Evolutionary conservation across 2,797 vertebrate genomes (phyloP).

Genomic region (Premnoplex brunnescens): DNA sequence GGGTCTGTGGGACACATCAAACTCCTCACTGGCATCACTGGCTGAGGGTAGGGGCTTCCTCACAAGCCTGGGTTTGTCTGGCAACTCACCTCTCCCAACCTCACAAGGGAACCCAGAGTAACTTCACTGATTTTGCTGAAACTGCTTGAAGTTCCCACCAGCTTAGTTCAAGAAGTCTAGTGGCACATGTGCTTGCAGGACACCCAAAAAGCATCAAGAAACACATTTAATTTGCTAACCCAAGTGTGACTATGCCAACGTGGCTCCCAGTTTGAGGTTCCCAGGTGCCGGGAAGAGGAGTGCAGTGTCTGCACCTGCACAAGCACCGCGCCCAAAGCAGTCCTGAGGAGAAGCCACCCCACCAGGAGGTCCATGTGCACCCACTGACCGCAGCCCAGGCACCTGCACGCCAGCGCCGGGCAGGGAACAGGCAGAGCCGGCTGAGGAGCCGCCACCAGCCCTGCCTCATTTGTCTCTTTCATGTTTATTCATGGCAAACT

Average conservation of each 20-base stretch:
- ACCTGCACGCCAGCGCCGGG: background rate
- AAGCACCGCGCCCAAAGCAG: fast-evolving
- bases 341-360: background rate
- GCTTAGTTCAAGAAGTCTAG: background rate
- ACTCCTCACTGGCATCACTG: background rate
- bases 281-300: background rate
- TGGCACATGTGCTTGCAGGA: fast-evolving
- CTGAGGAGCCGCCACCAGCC: background rate
- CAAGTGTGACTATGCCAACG: fast-evolving
- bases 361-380: fast-evolving
- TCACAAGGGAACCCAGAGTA: fast-evolving
- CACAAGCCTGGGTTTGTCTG: fast-evolving
- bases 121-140: background rate
- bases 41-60: background rate
- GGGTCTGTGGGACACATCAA: fast-evolving
- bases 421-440: background rate
- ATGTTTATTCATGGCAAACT: constrained; percentile 56
- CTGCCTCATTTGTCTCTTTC: constrained; percentile 65
- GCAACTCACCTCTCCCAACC: background rate
- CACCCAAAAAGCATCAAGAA: background rate
- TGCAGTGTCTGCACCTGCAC: fast-evolving
- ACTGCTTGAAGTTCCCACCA: background rate
- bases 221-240: fast-evolving
- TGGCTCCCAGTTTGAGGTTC: fast-evolving
- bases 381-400: background rate